Evolutionary conservation across 1,140 invertebrate genomes (phyloP), one percentile per base, ranked within the genome.

Genomic region (Tetragnatha versicolor): DNA sequence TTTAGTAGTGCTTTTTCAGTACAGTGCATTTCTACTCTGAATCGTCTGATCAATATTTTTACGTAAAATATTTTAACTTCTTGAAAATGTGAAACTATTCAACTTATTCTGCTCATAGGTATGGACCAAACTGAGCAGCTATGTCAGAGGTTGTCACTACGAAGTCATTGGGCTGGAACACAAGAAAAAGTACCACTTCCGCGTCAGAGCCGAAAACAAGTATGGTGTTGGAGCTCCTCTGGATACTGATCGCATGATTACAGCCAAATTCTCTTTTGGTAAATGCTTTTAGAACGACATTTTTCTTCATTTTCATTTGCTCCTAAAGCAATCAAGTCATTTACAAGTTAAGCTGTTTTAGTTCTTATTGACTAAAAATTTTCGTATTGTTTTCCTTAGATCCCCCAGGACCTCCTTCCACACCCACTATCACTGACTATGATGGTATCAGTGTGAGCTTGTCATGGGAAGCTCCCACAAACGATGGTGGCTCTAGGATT

Each of bases 121-220:
- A 20, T 99, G 97, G 98, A 90, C 92, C 6, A 96, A 96, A 86
- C 90, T 96, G 7, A 96, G 94, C 83, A 97, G 94, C 81, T 99
- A 98, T 86, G 94, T 95, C 0, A 90, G 97, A 70, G 93, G 91
- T 82, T 95, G 94, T 49, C 92, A 93, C 61, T 98, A 97, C 85
- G 95, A 98, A 83, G 95, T 98, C 3, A 94, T 97, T 89, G 95
- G 96, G 17, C 86, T 99, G 58, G 93, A 97, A 84, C 94, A 96
- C 35, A 97, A 97, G 84, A 92, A 91, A 81, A 93, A 94, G 81
- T 99, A 99, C 86, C 91, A 92, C 83, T 99, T 99, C 90, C 89
- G 97, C 65, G 91, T 99, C 0, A 90, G 93, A 45, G 98, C 98
- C 33, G 98, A 99, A 86, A 99, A 99, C 88, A 96, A 98, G 83